A percentile compares a stretch with the other conserved stretches of the same genome.
phyloP scores from a whole-genome alignment of 2,113 vertebrate species.

The Chrysochloris asiatica region DNA sequence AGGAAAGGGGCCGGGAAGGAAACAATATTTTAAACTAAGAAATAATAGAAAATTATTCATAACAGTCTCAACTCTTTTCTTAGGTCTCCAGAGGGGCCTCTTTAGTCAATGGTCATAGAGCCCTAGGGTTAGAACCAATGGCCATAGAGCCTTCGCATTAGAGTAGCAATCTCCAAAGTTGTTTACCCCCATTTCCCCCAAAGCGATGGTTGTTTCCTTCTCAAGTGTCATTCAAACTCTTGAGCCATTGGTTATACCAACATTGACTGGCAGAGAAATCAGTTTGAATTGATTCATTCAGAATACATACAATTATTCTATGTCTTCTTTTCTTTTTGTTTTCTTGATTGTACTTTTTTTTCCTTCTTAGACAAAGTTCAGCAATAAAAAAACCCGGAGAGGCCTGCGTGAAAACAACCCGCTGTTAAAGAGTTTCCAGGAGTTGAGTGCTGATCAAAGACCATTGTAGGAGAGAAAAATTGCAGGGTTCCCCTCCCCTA shows the following conservation, averaged over 20 bases:
- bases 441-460: background rate
- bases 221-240: background rate
- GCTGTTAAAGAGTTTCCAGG: background rate
- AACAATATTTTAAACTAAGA: background rate
- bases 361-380: background rate
- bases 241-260: background rate
- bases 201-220: background rate
- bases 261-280: background rate
- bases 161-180: background rate
- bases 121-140: background rate
- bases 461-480: background rate
- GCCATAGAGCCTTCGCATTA: background rate
- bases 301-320: background rate
- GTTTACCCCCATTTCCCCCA: background rate
- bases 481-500: background rate
- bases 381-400: background rate
- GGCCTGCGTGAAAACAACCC: background rate
- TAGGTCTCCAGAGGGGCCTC: background rate
- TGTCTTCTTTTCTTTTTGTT: background rate
- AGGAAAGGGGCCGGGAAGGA: background rate
- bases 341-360: background rate
- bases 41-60: background rate
- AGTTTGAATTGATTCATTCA: background rate
- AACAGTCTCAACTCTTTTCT: background rate
- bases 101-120: background rate